Percentiles rank a stretch among this genome's conserved stretches.
Evolutionary conservation across 2,797 vertebrate species (phyloP).

Genomic region (Platyrinchus mystaceus): DNA sequence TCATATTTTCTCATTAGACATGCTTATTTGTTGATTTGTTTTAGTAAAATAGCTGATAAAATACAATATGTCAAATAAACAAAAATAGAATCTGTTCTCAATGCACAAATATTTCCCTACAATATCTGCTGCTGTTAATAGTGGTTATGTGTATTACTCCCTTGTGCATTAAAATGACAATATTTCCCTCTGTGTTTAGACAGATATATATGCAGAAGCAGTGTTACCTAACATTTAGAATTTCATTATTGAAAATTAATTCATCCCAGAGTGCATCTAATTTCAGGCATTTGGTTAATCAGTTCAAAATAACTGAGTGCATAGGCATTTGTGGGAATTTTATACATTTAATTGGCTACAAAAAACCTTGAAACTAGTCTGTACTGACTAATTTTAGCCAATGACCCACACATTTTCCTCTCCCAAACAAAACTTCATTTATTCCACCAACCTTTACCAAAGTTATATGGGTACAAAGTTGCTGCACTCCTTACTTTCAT

Average conservation of each 20-base stretch:
- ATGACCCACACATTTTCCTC: background rate
- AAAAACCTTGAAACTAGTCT: background rate
- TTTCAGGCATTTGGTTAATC: background rate
- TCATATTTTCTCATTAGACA: background rate
- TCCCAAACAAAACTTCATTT: background rate
- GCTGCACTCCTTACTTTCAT: background rate
- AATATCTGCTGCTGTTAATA: background rate
- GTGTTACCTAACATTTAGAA: background rate
- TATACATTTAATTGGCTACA: background rate
- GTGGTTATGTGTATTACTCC: background rate
- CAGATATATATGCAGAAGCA: background rate
- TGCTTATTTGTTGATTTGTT: background rate
- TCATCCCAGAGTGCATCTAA: background rate
- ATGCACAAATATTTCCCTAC: background rate
- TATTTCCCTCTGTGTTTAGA: background rate
- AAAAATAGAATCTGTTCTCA: background rate
- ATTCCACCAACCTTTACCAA: background rate
- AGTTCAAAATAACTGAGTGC: background rate
- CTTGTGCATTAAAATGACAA: background rate
- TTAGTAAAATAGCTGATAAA: background rate
- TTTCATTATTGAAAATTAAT: background rate
- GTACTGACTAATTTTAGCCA: background rate
- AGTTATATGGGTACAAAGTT: background rate
- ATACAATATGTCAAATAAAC: background rate
- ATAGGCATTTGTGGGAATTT: background rate